Percentiles rank a stretch among this genome's conserved stretches.
These are phyloP conservation scores for Hylia prasina DNA, from an alignment of 2,113 vertebrate genomes.

Conservation along the genomic window DNA sequence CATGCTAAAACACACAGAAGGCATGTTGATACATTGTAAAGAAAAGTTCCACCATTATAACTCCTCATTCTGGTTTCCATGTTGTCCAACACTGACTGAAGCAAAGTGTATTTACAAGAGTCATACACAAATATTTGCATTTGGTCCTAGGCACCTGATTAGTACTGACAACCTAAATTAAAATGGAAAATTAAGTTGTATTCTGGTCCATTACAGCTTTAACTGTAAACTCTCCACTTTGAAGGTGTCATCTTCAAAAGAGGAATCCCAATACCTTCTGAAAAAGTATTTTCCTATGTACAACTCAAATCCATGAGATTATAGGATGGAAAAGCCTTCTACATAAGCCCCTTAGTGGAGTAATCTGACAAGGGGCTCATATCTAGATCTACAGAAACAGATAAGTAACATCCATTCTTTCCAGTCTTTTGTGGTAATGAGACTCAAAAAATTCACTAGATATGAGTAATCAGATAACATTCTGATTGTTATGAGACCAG, in stretches of 20 bases:
- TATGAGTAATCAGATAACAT: neutral
- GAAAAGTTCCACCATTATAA: neutral
- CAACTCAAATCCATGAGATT: neutral
- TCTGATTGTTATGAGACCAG: neutral
- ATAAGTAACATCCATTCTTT: neutral
- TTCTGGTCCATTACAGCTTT: neutral
- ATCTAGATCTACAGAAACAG: neutral
- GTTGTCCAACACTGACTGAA: neutral
- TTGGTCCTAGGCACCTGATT: constrained; percentile 56
- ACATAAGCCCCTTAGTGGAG: neutral
- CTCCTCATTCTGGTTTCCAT: neutral
- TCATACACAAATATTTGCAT: neutral
- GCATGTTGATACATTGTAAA: neutral
- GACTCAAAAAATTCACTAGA: neutral
- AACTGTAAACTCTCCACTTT: neutral
- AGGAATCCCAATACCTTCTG: neutral
- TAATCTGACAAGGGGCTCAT: neutral
- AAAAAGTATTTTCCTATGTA: neutral
- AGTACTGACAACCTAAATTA: neutral
- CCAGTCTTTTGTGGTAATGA: neutral
- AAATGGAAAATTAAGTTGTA: neutral
- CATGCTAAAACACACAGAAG: neutral
- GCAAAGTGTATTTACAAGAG: neutral
- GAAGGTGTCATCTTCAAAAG: neutral
- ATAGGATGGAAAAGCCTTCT: neutral